Evolutionary conservation across 2,797 vertebrate genomes (phyloP), one percentile per base, ranked within the genome.

Genomic region (Arnoldichthys spilopterus): DNA sequence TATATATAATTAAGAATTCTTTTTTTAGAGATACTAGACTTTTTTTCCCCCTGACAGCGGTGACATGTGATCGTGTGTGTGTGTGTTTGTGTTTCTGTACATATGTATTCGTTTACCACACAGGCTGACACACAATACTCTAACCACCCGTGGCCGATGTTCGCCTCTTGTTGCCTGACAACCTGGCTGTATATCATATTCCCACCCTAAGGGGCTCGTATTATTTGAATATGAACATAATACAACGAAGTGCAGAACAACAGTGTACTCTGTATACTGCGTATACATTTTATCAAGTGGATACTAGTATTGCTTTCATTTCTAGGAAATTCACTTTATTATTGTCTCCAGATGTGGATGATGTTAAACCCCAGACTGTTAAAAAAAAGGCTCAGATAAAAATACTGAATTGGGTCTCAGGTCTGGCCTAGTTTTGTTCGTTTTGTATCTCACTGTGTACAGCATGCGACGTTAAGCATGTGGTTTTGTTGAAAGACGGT

Each of bases 81-180:
- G n/a, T n/a, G 20, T 67, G 34, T 26, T 43, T 43, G 64, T 67
- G 13, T 18, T 8, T 43, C 2, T 66, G 34, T n/a, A n/a, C n/a
- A n/a, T 66, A 8, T 66, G 62, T 24, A 18, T 37, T 37, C 34
- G 8, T 37, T 37, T 43, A n/a, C 13, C 6, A 40, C 22, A 26
- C 2, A 53, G 43, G 18, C 28, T 63, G 54, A 71, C 45, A 45
- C 30, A 34, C 58, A 63, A 63, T 59, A 64, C n/a, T 45, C 12
- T 30, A 53, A n/a, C 74, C 63, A 30, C 68, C 69, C 51, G 78
- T 51, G 53, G 6, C 20, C 71, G 34, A 30, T 22, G 49, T 56
- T 70, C 62, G 5, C 54, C 47, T 26, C 70, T 34, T 56, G 84
- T 87, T 85, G 78, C 86, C 71, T 79, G 75, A 85, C 82, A 88